Base-by-base conservation (phyloP, 2,113 vertebrate species). In the Pedetes capensis region DNA sequence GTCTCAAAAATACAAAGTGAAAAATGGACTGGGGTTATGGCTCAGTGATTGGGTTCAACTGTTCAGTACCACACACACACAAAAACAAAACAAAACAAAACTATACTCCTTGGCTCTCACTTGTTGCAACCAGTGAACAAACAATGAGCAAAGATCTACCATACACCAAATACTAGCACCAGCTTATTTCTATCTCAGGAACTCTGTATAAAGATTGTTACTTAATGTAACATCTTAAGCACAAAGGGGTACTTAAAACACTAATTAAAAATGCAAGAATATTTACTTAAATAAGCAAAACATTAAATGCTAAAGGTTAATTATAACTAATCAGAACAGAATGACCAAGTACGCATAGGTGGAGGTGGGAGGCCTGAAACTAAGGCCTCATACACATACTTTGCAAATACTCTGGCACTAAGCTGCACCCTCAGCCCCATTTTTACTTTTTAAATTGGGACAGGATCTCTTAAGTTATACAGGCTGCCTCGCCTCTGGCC, bases 261-360 rank as follows among this genome's bases (percentile, higher is more conserved):
- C 49, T 72, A 63, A 10, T 17, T 80, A 61, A 91, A 82, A 91
- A 59, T 75, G 1, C 14, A 89, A 89, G 55, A 78, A 84, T 89
- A 25, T 20, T 91, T 79, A 80, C 27, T 72, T 69, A 76, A 34
- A 61, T 59, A 92, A 72, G 39, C 23, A 91, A 97, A 96, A 85
- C 18, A 93, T 93, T 83, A 90, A 96, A 68, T 57, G 32, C 20
- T 72, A 92, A 80, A 17, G 25, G 39, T 63, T 90, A 74, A 44
- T 64, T 93, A 91, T 81, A 87, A 95, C n/a, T 89, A 75, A 53
- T 81, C 51, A 88, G 74, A 92, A 47, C 37, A 86, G 42, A 83
- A 82, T 89, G 47, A 82, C 34, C 44, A n/a, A 20, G 18, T 71
- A 76, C 20, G 59, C 6, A 53, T 0, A 86, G 53, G 7, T 82